Conservation (phyloP, 2,888 invertebrate genomes). For the Cremastinae sp. region DNA sequence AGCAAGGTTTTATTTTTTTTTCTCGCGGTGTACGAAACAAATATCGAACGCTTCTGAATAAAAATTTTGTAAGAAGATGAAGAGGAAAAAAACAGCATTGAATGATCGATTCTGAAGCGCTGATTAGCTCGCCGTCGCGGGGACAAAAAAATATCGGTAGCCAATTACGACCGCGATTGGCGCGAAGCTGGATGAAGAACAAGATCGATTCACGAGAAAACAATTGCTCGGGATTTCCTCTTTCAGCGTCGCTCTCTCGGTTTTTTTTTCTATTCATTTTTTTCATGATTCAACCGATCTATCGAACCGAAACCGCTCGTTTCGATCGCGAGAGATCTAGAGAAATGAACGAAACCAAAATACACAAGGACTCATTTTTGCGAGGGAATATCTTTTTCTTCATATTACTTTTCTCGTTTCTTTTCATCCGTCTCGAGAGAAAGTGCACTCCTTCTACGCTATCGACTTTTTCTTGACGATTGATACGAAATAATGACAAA, state of each 20-base stretch:
- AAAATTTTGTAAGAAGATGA: slow-evolving; percentile 20
- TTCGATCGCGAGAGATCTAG: slow-evolving; percentile 51
- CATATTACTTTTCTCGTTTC: slow-evolving; percentile 6
- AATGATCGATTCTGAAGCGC: slow-evolving; percentile 32
- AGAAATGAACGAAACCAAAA: slow-evolving; percentile 46
- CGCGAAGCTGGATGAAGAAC: slow-evolving; percentile 25
- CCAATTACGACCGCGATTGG: slow-evolving; percentile 19
- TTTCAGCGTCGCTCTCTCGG: slow-evolving; percentile 44
- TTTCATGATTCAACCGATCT: slow-evolving; percentile 46
- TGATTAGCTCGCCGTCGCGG: slow-evolving; percentile 1
- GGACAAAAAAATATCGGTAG: background rate
- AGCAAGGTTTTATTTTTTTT: slow-evolving; percentile 1
- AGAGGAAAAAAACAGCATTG: slow-evolving; percentile 11
- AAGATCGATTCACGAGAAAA: slow-evolving; percentile 49
- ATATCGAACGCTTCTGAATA: background rate
- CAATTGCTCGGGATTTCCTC: slow-evolving; percentile 54
- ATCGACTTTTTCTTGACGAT: too few species aligned
- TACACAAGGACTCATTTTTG: slow-evolving; percentile 54
- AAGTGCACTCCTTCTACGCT: too few species aligned
- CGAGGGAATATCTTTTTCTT: slow-evolving; percentile 29
- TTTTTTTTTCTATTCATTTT: slow-evolving; percentile 30
- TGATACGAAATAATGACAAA: too few species aligned
- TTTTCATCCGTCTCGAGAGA: slow-evolving; percentile 37
- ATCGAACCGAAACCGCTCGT: slow-evolving; percentile 59
- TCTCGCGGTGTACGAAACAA: background rate